A percentile compares a stretch with the other conserved stretches of the same genome.
Conservation (phyloP, 2,113 vertebrate genomes). For the Rhadina sibilatrix region DNA sequence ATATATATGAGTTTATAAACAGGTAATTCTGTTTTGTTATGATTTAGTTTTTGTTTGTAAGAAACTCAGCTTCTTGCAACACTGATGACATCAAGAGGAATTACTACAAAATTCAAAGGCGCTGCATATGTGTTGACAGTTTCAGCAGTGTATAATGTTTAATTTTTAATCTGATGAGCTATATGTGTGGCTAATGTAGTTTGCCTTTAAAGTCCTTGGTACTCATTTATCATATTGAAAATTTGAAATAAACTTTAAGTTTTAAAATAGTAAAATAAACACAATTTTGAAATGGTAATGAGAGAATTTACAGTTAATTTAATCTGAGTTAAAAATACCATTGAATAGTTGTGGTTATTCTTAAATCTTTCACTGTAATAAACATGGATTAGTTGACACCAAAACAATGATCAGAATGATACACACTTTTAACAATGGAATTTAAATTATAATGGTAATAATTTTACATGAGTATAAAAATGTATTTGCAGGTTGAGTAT, state of each 20-base stretch:
- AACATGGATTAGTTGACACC: neutral
- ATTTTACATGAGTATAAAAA: neutral
- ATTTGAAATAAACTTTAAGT: neutral
- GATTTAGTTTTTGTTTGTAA: conserved; percentile 57
- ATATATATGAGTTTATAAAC: conserved; percentile 43
- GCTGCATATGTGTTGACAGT: conserved; percentile 14
- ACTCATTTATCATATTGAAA: neutral
- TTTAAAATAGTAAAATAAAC: neutral
- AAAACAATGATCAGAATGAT: neutral
- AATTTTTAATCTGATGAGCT: conserved; percentile 61
- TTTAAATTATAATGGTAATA: neutral
- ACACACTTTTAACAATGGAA: neutral
- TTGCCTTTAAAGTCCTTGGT: neutral
- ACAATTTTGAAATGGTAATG: neutral
- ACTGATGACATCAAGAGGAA: conserved; percentile 52
- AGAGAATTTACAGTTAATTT: neutral
- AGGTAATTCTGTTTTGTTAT: conserved; percentile 54
- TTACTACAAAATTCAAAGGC: conserved; percentile 48
- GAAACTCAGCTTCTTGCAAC: conserved; percentile 42
- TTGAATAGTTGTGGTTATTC: neutral
- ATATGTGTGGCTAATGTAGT: neutral
- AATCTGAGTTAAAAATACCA: neutral
- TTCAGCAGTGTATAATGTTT: neutral
- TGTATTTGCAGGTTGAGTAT: neutral
- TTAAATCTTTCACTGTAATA: neutral